Percentiles rank a stretch among this genome's conserved stretches.
Conservation (phyloP, 2,888 invertebrate genomes). For the Drosophila meridiana region DNA sequence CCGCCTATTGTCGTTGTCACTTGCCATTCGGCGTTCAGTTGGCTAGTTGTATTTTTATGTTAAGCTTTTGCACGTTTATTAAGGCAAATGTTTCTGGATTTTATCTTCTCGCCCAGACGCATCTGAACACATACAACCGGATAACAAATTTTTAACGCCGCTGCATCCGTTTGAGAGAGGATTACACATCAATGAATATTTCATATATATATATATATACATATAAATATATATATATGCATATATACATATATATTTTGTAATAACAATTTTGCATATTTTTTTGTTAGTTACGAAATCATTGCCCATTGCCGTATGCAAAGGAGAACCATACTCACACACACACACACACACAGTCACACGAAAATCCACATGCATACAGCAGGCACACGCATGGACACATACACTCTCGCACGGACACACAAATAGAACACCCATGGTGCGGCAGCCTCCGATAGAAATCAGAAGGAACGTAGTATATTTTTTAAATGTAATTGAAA, state of each 20-base stretch:
- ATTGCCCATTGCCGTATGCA: conserved; percentile 21
- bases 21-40: conserved; percentile 47
- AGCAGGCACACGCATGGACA: background rate
- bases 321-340: conserved; percentile 22
- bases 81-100: conserved; percentile 32
- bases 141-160: conserved; percentile 9
- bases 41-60: conserved; percentile 60
- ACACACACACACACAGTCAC: background rate
- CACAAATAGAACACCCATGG: conserved; percentile 12
- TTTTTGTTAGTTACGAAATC: conserved; percentile 54
- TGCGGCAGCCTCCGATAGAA: conserved; percentile 34
- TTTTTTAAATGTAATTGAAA: conserved; percentile 65
- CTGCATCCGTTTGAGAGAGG: conserved; percentile 12
- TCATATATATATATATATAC: conserved; percentile 30
- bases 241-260: conserved; percentile 40
- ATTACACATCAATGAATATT: conserved; percentile 13
- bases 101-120: conserved; percentile 33
- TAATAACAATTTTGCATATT: conserved; percentile 38
- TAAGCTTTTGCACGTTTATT: conserved; percentile 47
- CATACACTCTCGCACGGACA: conserved; percentile 5
- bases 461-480: conserved; percentile 52
- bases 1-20: conserved; percentile 28
- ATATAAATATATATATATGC: conserved; percentile 35
- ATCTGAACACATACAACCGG: conserved; percentile 20
- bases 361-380: background rate